Evolutionary conservation across 2,888 invertebrate genomes (phyloP).

Genomic region (Linyphia triangularis): DNA sequence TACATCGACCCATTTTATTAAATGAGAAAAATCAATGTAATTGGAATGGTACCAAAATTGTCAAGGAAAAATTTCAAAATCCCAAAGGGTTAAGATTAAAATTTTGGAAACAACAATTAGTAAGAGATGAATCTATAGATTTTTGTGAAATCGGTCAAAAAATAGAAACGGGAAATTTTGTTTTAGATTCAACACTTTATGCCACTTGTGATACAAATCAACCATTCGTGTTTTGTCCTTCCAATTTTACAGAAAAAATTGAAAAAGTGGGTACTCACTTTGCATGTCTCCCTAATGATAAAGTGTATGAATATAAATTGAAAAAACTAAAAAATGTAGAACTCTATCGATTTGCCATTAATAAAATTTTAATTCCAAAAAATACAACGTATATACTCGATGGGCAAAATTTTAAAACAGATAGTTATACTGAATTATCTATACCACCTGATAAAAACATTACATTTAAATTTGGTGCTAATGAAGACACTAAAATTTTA

Average conservation of each 20-base stretch:
- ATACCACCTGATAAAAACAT: background rate
- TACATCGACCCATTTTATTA: constrained; percentile 18
- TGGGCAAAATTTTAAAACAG: no score
- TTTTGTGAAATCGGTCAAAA: background rate
- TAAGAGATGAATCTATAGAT: no score
- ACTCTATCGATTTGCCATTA: background rate
- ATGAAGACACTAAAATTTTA: background rate
- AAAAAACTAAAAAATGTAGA: background rate
- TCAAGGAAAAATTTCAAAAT: background rate
- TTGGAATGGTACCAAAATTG: background rate
- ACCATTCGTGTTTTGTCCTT: constrained; percentile 43
- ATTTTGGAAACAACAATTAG: constrained; percentile 22
- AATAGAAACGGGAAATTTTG: constrained; percentile 32
- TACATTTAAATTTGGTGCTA: background rate
- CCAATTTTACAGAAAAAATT: background rate
- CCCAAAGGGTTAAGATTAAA: background rate
- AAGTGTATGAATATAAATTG: background rate
- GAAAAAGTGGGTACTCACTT: background rate
- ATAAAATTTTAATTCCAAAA: background rate
- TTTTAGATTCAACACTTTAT: constrained; percentile 25
- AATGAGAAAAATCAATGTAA: background rate
- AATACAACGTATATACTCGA: background rate
- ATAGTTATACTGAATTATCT: no score
- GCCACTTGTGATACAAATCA: background rate
- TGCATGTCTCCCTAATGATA: background rate